Base-by-base conservation (phyloP, 1,140 invertebrate species). In the Apis dorsata region DNA sequence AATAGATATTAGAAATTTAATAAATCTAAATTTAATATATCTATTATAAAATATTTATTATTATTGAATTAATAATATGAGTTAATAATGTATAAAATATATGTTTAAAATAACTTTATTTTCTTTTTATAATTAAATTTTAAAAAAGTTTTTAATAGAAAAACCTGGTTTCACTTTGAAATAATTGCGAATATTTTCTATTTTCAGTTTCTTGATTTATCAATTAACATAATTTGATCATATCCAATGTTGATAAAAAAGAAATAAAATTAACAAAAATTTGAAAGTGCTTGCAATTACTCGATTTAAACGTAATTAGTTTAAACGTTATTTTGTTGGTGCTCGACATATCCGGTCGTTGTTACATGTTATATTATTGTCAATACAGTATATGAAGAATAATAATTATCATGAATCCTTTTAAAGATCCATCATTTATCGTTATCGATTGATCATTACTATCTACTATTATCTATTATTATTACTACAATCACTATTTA, bases 291-390 rank as follows among this genome's bases (percentile, higher is more conserved):
- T 68, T 62, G 71, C n/a, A 51, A 34, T 19, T 69, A 49, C 24
- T 19, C 74, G 73, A 82, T 70, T 70, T 86, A 81, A 85, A 89
- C 85, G 86, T 83, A 15, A 68, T 89, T 90, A 87, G 84, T 91
- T 92, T 89, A 72, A 79, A 70, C 86, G 88, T 91, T 28, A 91
- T 90, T 85, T 91, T 88, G 83, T 93, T 93, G 92, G 92, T 93
- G 92, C 92, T 93, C 92, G 91, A 93, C 88, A 91, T 90, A 90
- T 89, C 89, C 87, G 84, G 90, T 90, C 90, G 90, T 91, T 90
- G 91, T 93, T 93, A 92, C 86, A 84, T 88, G 83, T 87, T 85
- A 85, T 68, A 81, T 81, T 73, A 82, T 77, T 69, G 74, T 77
- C 73, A 69, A 77, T 85, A 76, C 53, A n/a, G 49, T 77, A 77